Evolutionary conservation across 2,797 vertebrate genomes (phyloP), one percentile per base, ranked within the genome.

Genomic region (Gambelia wislizenii): DNA sequence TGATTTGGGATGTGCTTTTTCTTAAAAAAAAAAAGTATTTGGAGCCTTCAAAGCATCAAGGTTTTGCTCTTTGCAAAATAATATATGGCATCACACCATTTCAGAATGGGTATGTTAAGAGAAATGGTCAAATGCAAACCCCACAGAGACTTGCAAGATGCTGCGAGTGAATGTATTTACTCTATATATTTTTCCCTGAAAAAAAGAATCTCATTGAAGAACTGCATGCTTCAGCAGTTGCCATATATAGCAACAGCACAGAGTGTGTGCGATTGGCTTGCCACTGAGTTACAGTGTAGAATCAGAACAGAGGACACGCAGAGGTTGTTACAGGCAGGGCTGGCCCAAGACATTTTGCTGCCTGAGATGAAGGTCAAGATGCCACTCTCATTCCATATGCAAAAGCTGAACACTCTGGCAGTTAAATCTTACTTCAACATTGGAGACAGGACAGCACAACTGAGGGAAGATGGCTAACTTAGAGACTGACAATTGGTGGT

Each of bases 181-280:
- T 75, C 77, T 79, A 18, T 59, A 87, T 83, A 89, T 92, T 91
- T n/a, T 89, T 86, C 84, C 2, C 81, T 86, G 81, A 2, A 14
- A 91, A 80, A 86, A 84, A 79, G 84, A 90, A 39, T 59, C 91
- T 91, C 0, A 0, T 36, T 0, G 2, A 84, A 90, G 89, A 92
- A 44, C 44, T 44, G 72, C 0, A 0, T 49, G 88, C 92, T 84
- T 89, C 36, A 89, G 69, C 90, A 89, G 69, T 82, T 94, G 87
- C 95, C 95, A 93, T 91, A 93, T 87, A 93, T 93, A 94, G 95
- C 77, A 94, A 92, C 64, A 67, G 64, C 90, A 81, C 87, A 90
- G 18, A 6, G 0, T 79, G 74, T 78, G 74, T 49, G 61, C 78
- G 69, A 79, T n/a, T 54, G n/a, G 75, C 0, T 91, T 80, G 83